These are phyloP conservation scores for Dallia pectoralis DNA, from an alignment of 2,797 vertebrate genomes.

Conservation along the genomic window DNA sequence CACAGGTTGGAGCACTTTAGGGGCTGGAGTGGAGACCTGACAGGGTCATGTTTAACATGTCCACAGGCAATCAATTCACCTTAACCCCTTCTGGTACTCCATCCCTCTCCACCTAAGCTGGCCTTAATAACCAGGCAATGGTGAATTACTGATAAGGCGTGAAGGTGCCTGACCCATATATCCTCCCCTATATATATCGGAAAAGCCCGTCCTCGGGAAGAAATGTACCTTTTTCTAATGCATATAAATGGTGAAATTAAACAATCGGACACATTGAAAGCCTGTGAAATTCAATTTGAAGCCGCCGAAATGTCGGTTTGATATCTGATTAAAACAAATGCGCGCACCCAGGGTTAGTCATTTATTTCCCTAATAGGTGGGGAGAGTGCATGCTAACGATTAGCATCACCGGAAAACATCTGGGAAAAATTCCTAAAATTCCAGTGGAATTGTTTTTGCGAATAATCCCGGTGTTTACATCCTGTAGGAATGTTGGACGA, in stretches of 20 bases:
- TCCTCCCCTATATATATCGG: constrained; percentile 72
- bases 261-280: constrained; percentile 59
- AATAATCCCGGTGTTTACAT: not conserved
- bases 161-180: constrained; percentile 82
- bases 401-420: not conserved
- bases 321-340: not conserved
- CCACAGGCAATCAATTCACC: constrained; percentile 88
- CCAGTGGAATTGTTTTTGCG: not conserved
- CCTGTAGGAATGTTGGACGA: not conserved
- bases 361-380: not conserved
- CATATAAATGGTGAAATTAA: constrained; percentile 72
- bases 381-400: not conserved
- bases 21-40: constrained; percentile 75
- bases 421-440: too few species aligned
- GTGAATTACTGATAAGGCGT: constrained; percentile 84
- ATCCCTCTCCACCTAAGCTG: constrained; percentile 81
- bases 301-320: constrained; percentile 22
- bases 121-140: constrained; percentile 85
- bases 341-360: not conserved
- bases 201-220: constrained; percentile 69
- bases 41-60: constrained; percentile 88
- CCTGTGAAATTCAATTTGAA: constrained; percentile 56
- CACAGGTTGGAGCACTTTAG: constrained; percentile 77
- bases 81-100: constrained; percentile 81
- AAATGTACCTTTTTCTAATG: constrained; percentile 77